phyloP scores from a whole-genome alignment of 2,888 invertebrate species.

The Argyresthia albistria region DNA sequence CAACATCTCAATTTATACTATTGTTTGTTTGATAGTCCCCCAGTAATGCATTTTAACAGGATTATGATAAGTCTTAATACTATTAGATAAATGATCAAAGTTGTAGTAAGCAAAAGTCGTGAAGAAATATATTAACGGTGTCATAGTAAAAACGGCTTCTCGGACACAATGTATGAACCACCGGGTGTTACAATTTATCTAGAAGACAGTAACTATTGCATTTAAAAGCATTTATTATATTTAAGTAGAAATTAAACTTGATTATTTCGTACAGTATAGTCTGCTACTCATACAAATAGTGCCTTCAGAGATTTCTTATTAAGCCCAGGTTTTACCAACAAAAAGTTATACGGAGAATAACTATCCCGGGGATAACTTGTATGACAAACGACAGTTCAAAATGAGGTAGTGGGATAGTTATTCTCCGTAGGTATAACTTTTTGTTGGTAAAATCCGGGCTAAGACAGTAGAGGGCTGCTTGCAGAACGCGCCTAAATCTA shows the following conservation, averaged over 20 bases:
- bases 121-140: not conserved
- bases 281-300: not conserved
- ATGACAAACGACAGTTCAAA: too few species aligned
- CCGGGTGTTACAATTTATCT: conserved; percentile 58
- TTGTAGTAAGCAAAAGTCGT: not conserved
- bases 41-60: not conserved
- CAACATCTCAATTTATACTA: not conserved
- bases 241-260: conserved; percentile 7
- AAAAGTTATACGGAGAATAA: too few species aligned
- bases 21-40: not conserved
- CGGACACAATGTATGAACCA: conserved; percentile 26
- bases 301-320: not conserved
- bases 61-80: not conserved
- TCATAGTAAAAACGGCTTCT: not conserved
- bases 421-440: too few species aligned
- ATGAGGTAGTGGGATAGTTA: too few species aligned
- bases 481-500: too few species aligned
- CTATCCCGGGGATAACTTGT: too few species aligned
- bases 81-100: not conserved
- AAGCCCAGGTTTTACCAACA: too few species aligned
- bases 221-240: conserved; percentile 32
- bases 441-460: too few species aligned
- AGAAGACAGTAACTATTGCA: conserved; percentile 48
- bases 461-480: too few species aligned
- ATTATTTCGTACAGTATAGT: conserved; percentile 2